Evolutionary conservation across 2,888 invertebrate species (phyloP), one percentile per base, ranked within the genome.

Genomic region (Drosophila pegasa): DNA sequence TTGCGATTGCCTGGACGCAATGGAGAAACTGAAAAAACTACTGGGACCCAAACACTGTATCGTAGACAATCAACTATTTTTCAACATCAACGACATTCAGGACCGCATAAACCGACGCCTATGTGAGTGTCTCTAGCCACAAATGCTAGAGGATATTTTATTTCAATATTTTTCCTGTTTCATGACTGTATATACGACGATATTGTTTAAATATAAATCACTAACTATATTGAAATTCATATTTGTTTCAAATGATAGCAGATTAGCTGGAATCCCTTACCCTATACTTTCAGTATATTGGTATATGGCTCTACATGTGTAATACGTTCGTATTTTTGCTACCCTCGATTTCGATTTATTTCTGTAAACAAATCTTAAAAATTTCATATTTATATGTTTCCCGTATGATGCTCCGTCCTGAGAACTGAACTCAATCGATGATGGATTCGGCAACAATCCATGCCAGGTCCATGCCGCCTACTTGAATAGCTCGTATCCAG

Each of bases 1-100:
- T 38, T 63, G 66, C 25, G 85, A 87, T 0, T 87, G 70, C 9
- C 18, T 87, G 7, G 18, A 40, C 3, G 81, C 78, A 4, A 69
- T 87, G 64, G 37, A 77, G 2, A n/a, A 61, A 1, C 12, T 80
- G 14, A 75, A 85, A 35, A 22, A 51, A 6, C 5, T 75, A 7
- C 52, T 80, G 7, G 64, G 66, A 1, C 45, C 57, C 48, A 41
- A 58, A 3, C 57, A 71, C 27, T 7, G 22, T 0, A 67, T 61
- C 6, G 29, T 43, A 2, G 25, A 65, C 16, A 66, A 70, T 14
- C 35, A 61, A 33, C 12, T 87, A 12, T 4, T 43, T 7, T 60
- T 48, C n/a, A 54, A 74, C 18, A n/a, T 87, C 6, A 14, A 64
- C 1, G 63, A 87, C 52, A 52, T 81, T 3, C 59, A 51, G 3